Evolutionary conservation across 2,113 vertebrate genomes (phyloP).

Genomic region (Tonatia bakeri): DNA sequence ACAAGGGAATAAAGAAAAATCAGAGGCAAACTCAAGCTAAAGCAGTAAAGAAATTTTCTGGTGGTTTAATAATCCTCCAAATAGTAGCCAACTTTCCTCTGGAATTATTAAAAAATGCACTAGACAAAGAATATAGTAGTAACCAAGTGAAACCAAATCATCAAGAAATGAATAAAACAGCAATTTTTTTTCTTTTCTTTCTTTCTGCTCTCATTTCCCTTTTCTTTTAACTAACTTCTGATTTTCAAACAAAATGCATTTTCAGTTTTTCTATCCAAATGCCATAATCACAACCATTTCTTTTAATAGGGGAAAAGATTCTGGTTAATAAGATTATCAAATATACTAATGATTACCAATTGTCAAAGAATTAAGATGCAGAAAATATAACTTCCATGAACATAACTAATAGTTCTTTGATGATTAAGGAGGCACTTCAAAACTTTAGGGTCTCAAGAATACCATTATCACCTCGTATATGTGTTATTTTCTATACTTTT

Average conservation of each 20-base stretch:
- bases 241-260: slow-evolving; percentile 36
- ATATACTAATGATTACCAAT: slow-evolving; percentile 15
- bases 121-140: slow-evolving; percentile 32
- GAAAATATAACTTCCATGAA: slow-evolving; percentile 9
- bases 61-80: slow-evolving; percentile 45
- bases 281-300: not conserved
- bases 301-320: not conserved
- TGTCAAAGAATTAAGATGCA: slow-evolving; percentile 7
- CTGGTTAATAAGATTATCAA: slow-evolving; percentile 23
- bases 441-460: not conserved
- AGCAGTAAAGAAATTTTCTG: slow-evolving; percentile 39
- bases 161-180: slow-evolving; percentile 28
- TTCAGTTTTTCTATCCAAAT: slow-evolving; percentile 37
- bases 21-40: slow-evolving; percentile 43
- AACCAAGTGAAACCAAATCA: slow-evolving; percentile 16
- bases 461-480: not conserved
- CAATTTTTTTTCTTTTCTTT: not conserved
- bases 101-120: slow-evolving; percentile 34
- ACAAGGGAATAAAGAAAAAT: slow-evolving; percentile 50
- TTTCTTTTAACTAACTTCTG: slow-evolving; percentile 26
- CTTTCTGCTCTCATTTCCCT: slow-evolving; percentile 17
- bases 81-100: slow-evolving; percentile 44
- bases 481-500: not conserved
- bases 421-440: not conserved
- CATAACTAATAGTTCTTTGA: not conserved